phyloP scores from a whole-genome alignment of 53 echinoderm and acorn worm genomes.

The Patiria pectinifera region DNA sequence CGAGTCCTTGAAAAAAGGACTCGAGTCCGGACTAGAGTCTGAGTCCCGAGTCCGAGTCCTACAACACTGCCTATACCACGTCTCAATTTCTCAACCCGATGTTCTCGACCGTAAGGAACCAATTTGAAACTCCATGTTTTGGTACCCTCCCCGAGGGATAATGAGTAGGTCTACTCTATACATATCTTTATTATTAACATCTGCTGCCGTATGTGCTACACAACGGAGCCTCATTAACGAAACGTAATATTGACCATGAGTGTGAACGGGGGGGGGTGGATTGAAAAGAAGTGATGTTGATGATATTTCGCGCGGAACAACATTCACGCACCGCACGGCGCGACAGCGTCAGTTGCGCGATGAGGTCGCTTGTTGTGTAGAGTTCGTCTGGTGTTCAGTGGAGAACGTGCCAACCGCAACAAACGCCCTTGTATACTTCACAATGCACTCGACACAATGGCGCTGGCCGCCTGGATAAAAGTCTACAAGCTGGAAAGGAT shows the following conservation, averaged over 20 bases:
- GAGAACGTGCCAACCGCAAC: neutral
- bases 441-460: neutral
- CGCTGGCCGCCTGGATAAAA: neutral
- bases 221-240: too few relatives aligned
- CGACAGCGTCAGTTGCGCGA: neutral
- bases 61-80: too few relatives aligned
- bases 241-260: too few relatives aligned
- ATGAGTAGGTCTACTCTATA: too few relatives aligned
- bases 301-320: neutral
- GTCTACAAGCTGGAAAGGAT: neutral
- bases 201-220: too few relatives aligned
- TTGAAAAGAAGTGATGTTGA: neutral
- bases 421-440: neutral
- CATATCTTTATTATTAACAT: too few relatives aligned
- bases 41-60: too few relatives aligned
- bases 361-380: neutral
- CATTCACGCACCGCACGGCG: neutral
- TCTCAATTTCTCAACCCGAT: neutral
- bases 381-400: neutral
- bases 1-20: too few relatives aligned
- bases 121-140: too few relatives aligned
- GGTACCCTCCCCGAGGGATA: too few relatives aligned
- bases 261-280: too few relatives aligned
- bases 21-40: too few relatives aligned
- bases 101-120: neutral